These are phyloP conservation scores for Tiphia femorata DNA, from an alignment of 2,888 invertebrate species.

Conservation along the genomic window DNA sequence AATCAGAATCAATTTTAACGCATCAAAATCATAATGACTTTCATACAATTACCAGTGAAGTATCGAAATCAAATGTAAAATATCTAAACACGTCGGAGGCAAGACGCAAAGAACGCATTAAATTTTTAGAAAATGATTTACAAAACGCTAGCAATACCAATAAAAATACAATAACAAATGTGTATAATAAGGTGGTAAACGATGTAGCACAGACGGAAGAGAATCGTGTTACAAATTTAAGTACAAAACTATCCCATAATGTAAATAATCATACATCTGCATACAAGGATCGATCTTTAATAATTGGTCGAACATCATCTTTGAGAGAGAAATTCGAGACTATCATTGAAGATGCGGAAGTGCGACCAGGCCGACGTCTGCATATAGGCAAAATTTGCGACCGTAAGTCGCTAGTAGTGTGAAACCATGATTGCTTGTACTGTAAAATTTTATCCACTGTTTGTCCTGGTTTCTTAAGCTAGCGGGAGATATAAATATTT, in stretches of 20 bases:
- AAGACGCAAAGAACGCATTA: constrained; percentile 41
- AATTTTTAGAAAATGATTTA: constrained; percentile 30
- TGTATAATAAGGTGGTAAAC: neutral
- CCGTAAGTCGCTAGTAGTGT: constrained; percentile 52
- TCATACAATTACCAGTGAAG: neutral
- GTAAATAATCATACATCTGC: neutral
- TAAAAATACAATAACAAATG: neutral
- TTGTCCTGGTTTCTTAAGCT: constrained; percentile 36
- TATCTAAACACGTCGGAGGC: constrained; percentile 20
- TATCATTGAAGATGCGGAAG: constrained; percentile 53
- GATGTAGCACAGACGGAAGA: neutral
- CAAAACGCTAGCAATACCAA: constrained; percentile 10
- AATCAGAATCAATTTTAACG: neutral
- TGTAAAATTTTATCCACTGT: constrained; percentile 35
- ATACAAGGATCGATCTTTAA: constrained; percentile 23
- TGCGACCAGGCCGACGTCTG: constrained; percentile 39
- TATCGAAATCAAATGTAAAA: constrained; percentile 1
- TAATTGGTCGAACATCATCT: constrained; percentile 47
- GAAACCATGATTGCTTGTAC: constrained; percentile 41
- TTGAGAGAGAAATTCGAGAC: constrained; percentile 58
- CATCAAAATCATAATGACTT: neutral
- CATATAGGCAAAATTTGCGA: constrained; percentile 43
- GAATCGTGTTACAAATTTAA: neutral
- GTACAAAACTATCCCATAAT: constrained; percentile 10
- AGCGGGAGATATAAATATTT: constrained; percentile 10